A percentile compares a stretch with the other conserved stretches of the same genome.
phyloP scores from a whole-genome alignment of 2,797 vertebrate genomes.

The Cuniculus paca region DNA sequence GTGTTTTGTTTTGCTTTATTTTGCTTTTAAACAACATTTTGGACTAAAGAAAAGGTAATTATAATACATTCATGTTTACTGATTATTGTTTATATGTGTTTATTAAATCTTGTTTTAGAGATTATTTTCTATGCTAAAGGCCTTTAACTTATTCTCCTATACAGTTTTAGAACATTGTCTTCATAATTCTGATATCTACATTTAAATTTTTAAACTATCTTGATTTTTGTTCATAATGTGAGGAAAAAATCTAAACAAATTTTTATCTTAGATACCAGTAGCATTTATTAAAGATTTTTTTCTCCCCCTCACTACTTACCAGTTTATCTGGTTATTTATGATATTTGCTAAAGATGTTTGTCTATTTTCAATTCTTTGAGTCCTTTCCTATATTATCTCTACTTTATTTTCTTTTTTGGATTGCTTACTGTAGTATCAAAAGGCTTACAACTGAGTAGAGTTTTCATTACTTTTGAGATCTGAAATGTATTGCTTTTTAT shows the following conservation, averaged over 20 bases:
- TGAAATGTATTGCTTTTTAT: background rate
- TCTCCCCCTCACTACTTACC: background rate
- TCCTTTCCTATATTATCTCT: background rate
- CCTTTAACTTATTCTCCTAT: background rate
- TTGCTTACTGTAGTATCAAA: background rate
- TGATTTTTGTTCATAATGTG: background rate
- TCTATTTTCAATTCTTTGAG: background rate
- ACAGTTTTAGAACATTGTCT: background rate
- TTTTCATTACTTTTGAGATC: background rate
- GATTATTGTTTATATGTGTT: background rate
- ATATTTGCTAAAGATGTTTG: background rate
- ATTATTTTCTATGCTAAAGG: background rate
- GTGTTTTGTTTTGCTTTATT: background rate
- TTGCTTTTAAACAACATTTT: background rate
- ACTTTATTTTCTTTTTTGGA: accelerated
- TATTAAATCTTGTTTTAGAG: background rate
- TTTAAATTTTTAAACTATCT: background rate
- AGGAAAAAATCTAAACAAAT: background rate
- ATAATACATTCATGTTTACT: background rate
- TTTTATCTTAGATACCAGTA: background rate
- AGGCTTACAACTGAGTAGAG: background rate
- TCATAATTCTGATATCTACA: background rate
- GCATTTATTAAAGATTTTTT: background rate
- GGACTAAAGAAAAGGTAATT: background rate
- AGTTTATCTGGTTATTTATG: background rate